Evolutionary conservation across 2,113 vertebrate species (phyloP), one percentile per base, ranked within the genome.

Genomic region (Phyllopteryx taeniolatus): DNA sequence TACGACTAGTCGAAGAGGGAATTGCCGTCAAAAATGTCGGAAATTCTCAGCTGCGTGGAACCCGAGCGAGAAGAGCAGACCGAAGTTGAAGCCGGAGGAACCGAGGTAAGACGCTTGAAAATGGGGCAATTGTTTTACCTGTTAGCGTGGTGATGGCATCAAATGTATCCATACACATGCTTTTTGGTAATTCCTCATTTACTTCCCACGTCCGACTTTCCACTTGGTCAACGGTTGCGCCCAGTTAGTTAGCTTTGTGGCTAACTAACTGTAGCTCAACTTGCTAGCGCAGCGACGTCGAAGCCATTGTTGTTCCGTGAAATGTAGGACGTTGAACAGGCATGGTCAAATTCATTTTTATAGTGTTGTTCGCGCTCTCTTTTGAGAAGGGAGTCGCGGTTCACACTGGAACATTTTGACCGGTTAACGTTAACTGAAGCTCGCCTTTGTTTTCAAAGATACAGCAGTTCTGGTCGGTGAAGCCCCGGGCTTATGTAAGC

Each of bases 61-160:
- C 88, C 79, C 31, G 59, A 61, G 92, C 91, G 87, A 87, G 90
- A 92, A 88, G 91, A 91, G 65, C 84, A 54, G 76, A 57, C 76
- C 68, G 87, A 92, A 90, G 63, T 87, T 74, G 84, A 88, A 77
- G 88, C 82, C 69, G 92, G 73, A 27, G 87, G 89, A 87, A 91
- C 87, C 0, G 94, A 92, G 92, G 93, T 91, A 79, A 90, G 87
- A 81, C 22, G 70, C 14, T 61, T 77, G 46, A 46, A 72, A 72
- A 65, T 4, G 27, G 56, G 27, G 14, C 19, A 56, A 75, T 79
- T 63, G 81, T 53, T 77, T 1, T 14, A 20, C 43, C 70, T 49
- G 8, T 2, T 10, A 0, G n/a, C 11, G 4, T 2, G 5, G 14
- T 35, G 7, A 2, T 17, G 31, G 3, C 31, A 35, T 61, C 31